Percentiles rank a stretch among this genome's conserved stretches.
These are phyloP conservation scores for Oscheius sp. DNA, from an alignment of 2,888 invertebrate genomes.

Conservation along the genomic window DNA sequence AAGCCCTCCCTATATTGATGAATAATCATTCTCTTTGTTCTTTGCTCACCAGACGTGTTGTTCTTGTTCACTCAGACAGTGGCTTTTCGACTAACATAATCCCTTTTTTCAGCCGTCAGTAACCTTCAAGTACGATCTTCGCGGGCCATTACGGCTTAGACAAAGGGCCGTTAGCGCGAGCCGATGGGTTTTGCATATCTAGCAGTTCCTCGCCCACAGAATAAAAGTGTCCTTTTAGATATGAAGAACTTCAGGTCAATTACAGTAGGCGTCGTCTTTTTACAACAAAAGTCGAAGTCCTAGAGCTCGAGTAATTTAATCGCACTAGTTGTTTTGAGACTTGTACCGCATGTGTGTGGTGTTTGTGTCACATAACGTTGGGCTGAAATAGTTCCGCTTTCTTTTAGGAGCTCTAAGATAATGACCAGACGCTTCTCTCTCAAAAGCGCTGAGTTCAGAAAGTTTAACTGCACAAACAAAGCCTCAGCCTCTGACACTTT, in stretches of 20 bases:
- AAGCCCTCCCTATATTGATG: neutral
- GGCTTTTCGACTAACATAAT: no score
- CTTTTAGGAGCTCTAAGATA: neutral
- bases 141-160: no score
- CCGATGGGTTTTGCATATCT: no score
- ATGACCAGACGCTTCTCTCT: neutral
- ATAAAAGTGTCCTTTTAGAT: no score
- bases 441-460: neutral
- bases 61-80: no score
- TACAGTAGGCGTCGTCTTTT: no score
- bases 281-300: no score
- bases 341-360: neutral
- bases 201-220: no score
- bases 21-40: neutral
- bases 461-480: conserved; percentile 4
- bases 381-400: neutral
- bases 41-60: neutral
- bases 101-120: no score
- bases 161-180: no score
- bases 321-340: conserved; percentile 26
- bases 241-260: no score
- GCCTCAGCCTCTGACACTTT: neutral
- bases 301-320: conserved; percentile 7
- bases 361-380: conserved; percentile 24
- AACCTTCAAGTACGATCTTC: no score